Conservation (phyloP, 92 coral and sea anemone species). For the Chrysogorgia sp. region DNA sequence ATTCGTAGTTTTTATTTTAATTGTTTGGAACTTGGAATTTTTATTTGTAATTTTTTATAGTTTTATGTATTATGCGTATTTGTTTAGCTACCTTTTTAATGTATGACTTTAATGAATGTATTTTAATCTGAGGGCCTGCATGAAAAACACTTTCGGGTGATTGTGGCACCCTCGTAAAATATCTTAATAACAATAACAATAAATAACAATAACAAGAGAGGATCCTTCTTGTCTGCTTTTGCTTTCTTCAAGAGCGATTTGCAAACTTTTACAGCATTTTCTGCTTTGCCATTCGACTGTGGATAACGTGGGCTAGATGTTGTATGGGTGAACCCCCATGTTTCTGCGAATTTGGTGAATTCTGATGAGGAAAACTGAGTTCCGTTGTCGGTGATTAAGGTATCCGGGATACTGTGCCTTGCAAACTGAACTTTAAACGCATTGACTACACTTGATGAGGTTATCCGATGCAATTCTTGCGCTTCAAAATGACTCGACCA, state of each 20-base stretch:
- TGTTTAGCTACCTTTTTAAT: no score
- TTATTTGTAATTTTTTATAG: no score
- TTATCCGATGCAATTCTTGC: slow-evolving; percentile 37
- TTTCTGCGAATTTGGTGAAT: slow-evolving; percentile 44
- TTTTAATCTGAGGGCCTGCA: no score
- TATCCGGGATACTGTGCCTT: slow-evolving; percentile 57
- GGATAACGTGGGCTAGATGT: slow-evolving; percentile 61
- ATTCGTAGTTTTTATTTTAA: no score
- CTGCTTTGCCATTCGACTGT: slow-evolving; percentile 39
- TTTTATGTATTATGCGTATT: no score
- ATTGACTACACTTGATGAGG: slow-evolving; percentile 34
- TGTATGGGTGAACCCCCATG: slow-evolving; percentile 48
- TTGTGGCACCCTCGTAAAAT: no score
- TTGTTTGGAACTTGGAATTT: no score
- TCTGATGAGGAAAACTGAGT: slow-evolving; percentile 51
- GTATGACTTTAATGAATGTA: no score
- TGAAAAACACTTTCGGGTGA: no score
- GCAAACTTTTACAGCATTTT: slow-evolving; percentile 38
- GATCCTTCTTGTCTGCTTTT: slow-evolving; percentile 39
- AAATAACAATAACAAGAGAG: no score
- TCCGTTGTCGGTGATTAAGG: slow-evolving; percentile 51
- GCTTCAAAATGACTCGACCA: slow-evolving; percentile 52
- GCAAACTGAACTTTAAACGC: slow-evolving; percentile 47
- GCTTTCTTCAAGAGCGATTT: slow-evolving; percentile 45
- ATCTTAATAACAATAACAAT: no score